Conservation (phyloP, 2,888 invertebrate species). For the Lapara coniferarum region DNA sequence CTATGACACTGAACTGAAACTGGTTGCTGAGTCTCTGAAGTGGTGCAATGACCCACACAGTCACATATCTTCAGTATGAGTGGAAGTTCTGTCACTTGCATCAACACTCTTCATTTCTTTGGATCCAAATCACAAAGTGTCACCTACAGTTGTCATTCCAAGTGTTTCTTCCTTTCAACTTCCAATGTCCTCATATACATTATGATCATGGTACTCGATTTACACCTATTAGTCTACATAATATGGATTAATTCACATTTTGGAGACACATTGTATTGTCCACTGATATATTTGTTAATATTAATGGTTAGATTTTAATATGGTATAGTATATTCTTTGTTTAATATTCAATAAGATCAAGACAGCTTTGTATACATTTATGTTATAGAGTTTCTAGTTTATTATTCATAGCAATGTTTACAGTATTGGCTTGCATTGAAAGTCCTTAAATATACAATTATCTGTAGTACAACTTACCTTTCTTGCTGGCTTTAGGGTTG, state of each 20-base stretch:
- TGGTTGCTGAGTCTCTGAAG: neutral
- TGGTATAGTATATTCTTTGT: neutral
- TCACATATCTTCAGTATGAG: conserved; percentile 12
- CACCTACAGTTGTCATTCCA: conserved; percentile 18
- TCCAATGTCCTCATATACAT: neutral
- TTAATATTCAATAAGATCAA: neutral
- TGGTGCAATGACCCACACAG: conserved; percentile 1
- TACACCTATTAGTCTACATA: neutral
- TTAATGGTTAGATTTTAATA: neutral
- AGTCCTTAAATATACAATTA: conserved; percentile 5
- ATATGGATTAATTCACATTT: neutral
- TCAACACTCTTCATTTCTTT: conserved; percentile 18
- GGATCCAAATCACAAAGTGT: neutral
- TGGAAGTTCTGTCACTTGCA: neutral
- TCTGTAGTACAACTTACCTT: conserved; percentile 72
- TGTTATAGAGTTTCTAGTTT: neutral
- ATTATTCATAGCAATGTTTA: neutral
- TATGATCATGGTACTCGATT: conserved; percentile 12
- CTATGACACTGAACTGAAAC: conserved; percentile 16
- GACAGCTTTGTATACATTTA: neutral
- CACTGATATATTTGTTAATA: neutral
- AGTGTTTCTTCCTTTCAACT: conserved; percentile 12
- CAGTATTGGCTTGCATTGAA: no score
- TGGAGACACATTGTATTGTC: neutral
- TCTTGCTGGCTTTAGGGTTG: conserved; percentile 76